Base-by-base conservation (phyloP, 2,797 vertebrate species). In the Chaenodraco wilsoni region DNA sequence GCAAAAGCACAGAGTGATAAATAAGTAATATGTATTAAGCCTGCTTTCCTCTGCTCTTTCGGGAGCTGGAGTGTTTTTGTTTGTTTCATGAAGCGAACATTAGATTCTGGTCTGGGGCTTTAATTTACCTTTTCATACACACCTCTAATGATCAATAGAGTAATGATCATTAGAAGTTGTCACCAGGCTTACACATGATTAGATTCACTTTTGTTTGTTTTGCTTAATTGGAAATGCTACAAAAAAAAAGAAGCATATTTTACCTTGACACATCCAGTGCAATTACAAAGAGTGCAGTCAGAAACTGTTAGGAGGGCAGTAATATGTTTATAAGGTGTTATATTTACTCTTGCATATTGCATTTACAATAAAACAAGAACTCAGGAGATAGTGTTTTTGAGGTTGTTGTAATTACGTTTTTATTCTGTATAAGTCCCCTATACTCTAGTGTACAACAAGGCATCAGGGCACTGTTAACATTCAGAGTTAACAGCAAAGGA, bases 21-120 rank as follows among this genome's bases (percentile, higher is more conserved):
- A 92, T 91, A 91, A 92, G 74, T 91, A 23, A 90, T 90, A 77
- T 65, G 54, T 69, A 69, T 65, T 56, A 77, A 87, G 72, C 62
- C 79, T 55, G 58, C 78, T 86, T 76, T 64, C 54, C 46, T 71
- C 41, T 17, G 23, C 76, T 85, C 77, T 76, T 58, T 27, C 0
- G 61, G 73, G 78, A 81, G 9, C 64, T 51, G 31, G 9, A 65
- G 44, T 69, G 54, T 77, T 79, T 82, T 64, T 65, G 13, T 74
- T 15, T 68, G 40, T 40, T 84, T 81, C 46, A 19, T 50, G 21
- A 45, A 46, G n/a, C 0, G 44, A 76, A 3, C 27, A 59, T 62
- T 49, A 58, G 52, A 69, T 51, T 61, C 15, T 74, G 54, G 16
- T 74, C 52, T 66, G 2, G 6, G 21, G 15, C 16, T 70, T 12